Percentiles rank a stretch among this genome's conserved stretches.
Conservation (phyloP, 2,113 vertebrate species). For the Apeltes quadracus region DNA sequence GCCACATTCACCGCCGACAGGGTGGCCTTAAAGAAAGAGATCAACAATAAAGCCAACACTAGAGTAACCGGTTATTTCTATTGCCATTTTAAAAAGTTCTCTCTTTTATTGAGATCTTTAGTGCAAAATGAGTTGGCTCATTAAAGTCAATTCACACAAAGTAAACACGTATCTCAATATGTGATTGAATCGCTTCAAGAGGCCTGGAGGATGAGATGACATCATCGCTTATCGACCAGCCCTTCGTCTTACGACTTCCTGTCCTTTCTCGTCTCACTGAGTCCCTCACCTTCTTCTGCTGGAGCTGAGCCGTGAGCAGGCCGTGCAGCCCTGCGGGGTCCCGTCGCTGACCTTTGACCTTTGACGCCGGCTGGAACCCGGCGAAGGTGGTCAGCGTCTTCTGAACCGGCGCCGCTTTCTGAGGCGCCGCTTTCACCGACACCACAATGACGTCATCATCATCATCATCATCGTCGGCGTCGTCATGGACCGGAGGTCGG, state of each 20-base stretch:
- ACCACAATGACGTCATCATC: constrained; percentile 66
- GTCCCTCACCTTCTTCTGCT: constrained; percentile 87
- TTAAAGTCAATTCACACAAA: too few relatives aligned
- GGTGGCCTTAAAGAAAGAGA: constrained; percentile 24
- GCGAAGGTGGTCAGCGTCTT: constrained; percentile 72
- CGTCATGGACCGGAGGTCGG: constrained; percentile 2
- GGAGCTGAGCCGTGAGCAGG: constrained; percentile 83
- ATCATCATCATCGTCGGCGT: constrained; percentile 22
- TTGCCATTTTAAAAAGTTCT: not conserved
- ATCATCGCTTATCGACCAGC: too few relatives aligned
- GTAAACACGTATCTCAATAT: too few relatives aligned
- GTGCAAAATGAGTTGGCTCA: not conserved
- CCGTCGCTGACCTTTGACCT: constrained; percentile 30
- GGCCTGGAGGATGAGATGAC: too few relatives aligned
- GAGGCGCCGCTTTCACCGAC: too few relatives aligned
- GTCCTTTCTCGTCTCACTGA: not conserved
- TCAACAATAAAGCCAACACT: not conserved
- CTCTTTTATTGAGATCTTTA: not conserved
- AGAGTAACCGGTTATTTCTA: too few relatives aligned
- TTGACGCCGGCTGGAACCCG: constrained; percentile 62
- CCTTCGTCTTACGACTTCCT: not conserved
- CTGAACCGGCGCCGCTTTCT: too few relatives aligned
- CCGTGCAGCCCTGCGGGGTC: constrained; percentile 67
- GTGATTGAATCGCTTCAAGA: too few relatives aligned
- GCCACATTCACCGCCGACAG: constrained; percentile 59